These are phyloP conservation scores for Schlechtendalia chinensis DNA, from an alignment of 1,140 invertebrate genomes.

Conservation along the genomic window DNA sequence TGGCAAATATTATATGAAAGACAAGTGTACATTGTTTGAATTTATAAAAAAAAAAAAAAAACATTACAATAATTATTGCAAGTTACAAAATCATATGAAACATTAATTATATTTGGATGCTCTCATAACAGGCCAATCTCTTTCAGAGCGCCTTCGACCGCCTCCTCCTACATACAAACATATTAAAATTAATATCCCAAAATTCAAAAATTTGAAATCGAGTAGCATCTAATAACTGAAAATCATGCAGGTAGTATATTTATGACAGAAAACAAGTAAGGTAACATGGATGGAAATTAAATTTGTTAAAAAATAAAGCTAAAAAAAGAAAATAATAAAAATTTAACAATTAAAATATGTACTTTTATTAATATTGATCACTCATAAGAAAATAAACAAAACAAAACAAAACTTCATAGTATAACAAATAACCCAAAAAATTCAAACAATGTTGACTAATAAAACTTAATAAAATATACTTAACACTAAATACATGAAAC, in stretches of 20 bases:
- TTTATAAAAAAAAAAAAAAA: constrained; percentile 38
- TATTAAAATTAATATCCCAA: constrained; percentile 37
- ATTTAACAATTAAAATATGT: constrained; percentile 14
- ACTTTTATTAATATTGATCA: constrained; percentile 27
- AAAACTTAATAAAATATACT: constrained; percentile 15
- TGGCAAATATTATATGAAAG: constrained; percentile 23
- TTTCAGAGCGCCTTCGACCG: constrained; percentile 76
- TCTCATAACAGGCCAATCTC: constrained; percentile 72
- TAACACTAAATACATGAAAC: constrained; percentile 41
- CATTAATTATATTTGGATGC: constrained; percentile 34
- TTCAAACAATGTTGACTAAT: constrained; percentile 46
- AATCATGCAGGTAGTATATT: constrained; percentile 29
- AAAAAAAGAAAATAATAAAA: constrained; percentile 18
- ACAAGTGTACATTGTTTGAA: constrained; percentile 42
- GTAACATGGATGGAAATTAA: constrained; percentile 22
- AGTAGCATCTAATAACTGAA: constrained; percentile 24
- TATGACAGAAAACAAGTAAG: constrained; percentile 16
- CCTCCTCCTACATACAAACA: constrained; percentile 67
- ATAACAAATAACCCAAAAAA: constrained; percentile 27
- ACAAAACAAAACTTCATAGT: constrained; percentile 5
- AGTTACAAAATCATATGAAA: constrained; percentile 33
- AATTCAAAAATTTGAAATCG: constrained; percentile 31
- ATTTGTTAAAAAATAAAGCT: constrained; percentile 16
- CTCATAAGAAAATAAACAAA: constrained; percentile 35
- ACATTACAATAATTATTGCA: constrained; percentile 42